Percentiles rank a stretch among this genome's conserved stretches.
These are phyloP conservation scores for Dendrolimus pini DNA, from an alignment of 2,888 invertebrate species.

Conservation along the genomic window DNA sequence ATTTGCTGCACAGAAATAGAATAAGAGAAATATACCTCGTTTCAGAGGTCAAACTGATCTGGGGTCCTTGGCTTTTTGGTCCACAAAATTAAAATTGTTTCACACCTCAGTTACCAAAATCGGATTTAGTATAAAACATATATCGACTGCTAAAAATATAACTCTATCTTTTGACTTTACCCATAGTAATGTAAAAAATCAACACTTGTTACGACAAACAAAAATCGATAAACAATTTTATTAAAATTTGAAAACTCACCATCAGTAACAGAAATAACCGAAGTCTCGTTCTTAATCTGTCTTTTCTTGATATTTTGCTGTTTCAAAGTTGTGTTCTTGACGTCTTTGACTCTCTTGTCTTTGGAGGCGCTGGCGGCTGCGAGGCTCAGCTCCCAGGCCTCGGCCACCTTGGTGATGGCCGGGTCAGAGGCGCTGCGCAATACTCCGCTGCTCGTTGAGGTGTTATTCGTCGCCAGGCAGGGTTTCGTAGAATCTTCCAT, in stretches of 20 bases:
- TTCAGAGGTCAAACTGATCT: too few relatives aligned
- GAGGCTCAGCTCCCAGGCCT: constrained; percentile 87
- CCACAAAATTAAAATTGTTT: too few relatives aligned
- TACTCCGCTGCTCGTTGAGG: constrained; percentile 64
- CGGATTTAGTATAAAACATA: too few relatives aligned
- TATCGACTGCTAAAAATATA: too few relatives aligned
- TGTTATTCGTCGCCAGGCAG: constrained; percentile 25
- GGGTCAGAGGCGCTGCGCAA: constrained; percentile 82
- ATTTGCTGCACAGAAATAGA: too few relatives aligned
- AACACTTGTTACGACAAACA: background rate
- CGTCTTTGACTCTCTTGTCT: constrained; percentile 91
- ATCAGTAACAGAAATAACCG: constrained; percentile 39
- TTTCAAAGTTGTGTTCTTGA: constrained; percentile 79
- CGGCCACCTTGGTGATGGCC: constrained; percentile 88
- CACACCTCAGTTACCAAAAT: too few relatives aligned
- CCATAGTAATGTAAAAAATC: too few relatives aligned
- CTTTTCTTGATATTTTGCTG: constrained; percentile 57
- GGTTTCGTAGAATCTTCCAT: constrained; percentile 38
- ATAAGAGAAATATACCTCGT: too few relatives aligned
- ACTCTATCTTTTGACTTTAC: too few relatives aligned
- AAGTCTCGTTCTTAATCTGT: constrained; percentile 42
- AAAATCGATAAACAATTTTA: background rate
- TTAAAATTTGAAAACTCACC: constrained; percentile 25
- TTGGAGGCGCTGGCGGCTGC: constrained; percentile 92
- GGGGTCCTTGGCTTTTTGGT: too few relatives aligned